Conservation (phyloP, 2,888 invertebrate species). For the Melanophora roralis region DNA sequence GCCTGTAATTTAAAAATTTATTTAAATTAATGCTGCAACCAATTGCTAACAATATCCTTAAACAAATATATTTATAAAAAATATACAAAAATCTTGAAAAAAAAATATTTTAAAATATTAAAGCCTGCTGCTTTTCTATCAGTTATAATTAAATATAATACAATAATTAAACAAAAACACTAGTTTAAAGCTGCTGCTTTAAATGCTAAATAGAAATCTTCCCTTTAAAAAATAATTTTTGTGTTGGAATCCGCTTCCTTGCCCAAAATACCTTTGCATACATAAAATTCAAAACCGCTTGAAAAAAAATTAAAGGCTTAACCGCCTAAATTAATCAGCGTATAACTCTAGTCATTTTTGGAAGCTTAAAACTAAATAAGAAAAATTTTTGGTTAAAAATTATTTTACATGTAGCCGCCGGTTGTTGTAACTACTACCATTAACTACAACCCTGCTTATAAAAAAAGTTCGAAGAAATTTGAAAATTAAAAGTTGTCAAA, state of each 20-base stretch:
- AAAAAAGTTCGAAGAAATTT: slow-evolving; percentile 11
- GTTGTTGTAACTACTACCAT: slow-evolving; percentile 8
- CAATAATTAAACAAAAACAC: not conserved
- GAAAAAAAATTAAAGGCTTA: slow-evolving; percentile 11
- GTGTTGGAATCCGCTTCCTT: slow-evolving; percentile 26
- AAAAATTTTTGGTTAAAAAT: not conserved
- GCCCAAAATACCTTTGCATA: slow-evolving; percentile 5
- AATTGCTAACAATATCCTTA: slow-evolving; percentile 34
- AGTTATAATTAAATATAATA: slow-evolving; percentile 8
- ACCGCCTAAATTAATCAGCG: slow-evolving; percentile 15
- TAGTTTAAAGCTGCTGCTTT: slow-evolving; percentile 56
- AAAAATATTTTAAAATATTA: slow-evolving; percentile 28
- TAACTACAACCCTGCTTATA: slow-evolving; percentile 19
- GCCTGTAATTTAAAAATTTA: slow-evolving; percentile 49
- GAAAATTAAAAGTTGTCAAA: slow-evolving; percentile 18
- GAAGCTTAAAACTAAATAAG: not conserved
- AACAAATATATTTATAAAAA: not conserved
- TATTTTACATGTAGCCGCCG: slow-evolving; percentile 9
- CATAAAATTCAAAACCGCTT: not conserved
- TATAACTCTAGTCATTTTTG: slow-evolving; percentile 40
- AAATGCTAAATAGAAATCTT: slow-evolving; percentile 54
- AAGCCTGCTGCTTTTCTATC: slow-evolving; percentile 47
- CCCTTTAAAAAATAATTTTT: slow-evolving; percentile 34
- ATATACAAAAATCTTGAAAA: slow-evolving; percentile 3
- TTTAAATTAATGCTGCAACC: slow-evolving; percentile 48